Base-by-base conservation (phyloP, 2,888 invertebrate genomes). In the Patella depressa region DNA sequence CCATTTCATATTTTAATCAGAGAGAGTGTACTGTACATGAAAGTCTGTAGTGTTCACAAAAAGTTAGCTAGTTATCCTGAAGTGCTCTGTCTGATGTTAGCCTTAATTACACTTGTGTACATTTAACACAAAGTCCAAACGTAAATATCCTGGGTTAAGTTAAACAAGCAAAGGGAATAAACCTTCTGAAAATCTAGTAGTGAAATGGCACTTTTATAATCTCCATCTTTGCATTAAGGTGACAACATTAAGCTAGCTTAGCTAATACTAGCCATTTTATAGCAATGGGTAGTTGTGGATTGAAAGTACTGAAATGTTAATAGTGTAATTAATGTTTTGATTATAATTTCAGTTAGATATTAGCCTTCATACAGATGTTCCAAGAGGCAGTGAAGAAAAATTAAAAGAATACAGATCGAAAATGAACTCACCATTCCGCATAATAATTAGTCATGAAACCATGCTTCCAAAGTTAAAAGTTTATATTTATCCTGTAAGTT, bases 391-490 rank as follows among this genome's bases (percentile, higher is more conserved):
- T 71, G 77, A 83, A 59, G 72, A 83, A 17, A 72, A 83, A 17
- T 82, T 85, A 24, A 80, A 80, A 17, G 73, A 77, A 15, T 19
- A 87, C 19, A 79, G 79, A 12, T 76, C 76, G 15, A 77, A 82
- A 59, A 78, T 85, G 72, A 82, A 82, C n/a, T 85, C 86, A 45
- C 84, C 85, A 9, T 79, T 88, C 53, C 81, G 86, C 4, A 78
- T 90, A 17, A 75, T 91, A 34, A 78, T 90, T 54, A 90, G 89
- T 76, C 91, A 91, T 85, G 87, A 86, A 71, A 83, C 86, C 65
- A 75, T 89, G n/a, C 79, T 87, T 72, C 77, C 84, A 14, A 83
- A 84, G 74, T 75, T 83, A 75, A 88, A 86, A 74, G 79, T 80
- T 72, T 81, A 83, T 70, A 81, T 87, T 12, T 86, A 86, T 77